These are phyloP conservation scores for Rousettus madagascariensis DNA, from an alignment of 2,797 vertebrate species.

Conservation along the genomic window DNA sequence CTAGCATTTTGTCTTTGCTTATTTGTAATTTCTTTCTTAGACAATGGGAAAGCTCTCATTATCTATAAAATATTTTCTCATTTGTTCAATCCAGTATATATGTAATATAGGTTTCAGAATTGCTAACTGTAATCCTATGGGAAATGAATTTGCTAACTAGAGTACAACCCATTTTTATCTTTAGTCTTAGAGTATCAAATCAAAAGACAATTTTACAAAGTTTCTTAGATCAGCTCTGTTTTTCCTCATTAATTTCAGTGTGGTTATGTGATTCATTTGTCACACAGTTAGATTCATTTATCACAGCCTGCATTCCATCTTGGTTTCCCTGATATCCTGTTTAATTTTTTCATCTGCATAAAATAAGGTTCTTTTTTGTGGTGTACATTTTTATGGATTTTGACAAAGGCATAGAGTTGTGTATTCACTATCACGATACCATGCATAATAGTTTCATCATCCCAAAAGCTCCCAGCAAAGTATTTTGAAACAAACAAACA, in stretches of 20 bases:
- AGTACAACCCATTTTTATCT: neutral
- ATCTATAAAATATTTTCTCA: neutral
- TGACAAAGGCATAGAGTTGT: neutral
- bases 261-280: constrained; percentile 22
- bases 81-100: neutral
- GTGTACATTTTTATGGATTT: neutral
- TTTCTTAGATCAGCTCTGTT: neutral
- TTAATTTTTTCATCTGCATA: neutral
- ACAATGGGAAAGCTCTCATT: neutral
- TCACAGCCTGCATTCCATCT: neutral
- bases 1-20: neutral
- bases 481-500: neutral
- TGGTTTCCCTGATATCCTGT: neutral
- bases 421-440: neutral
- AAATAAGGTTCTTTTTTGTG: neutral
- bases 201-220: constrained; percentile 29
- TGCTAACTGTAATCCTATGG: neutral
- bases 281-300: constrained; percentile 3
- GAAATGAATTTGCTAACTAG: neutral
- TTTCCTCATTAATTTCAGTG: neutral
- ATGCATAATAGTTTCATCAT: neutral
- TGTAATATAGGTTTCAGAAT: neutral
- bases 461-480: neutral
- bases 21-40: constrained; percentile 3
- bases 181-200: constrained; percentile 3